phyloP scores from a whole-genome alignment of 2,113 vertebrate genomes.

The Apodemus speciosus region DNA sequence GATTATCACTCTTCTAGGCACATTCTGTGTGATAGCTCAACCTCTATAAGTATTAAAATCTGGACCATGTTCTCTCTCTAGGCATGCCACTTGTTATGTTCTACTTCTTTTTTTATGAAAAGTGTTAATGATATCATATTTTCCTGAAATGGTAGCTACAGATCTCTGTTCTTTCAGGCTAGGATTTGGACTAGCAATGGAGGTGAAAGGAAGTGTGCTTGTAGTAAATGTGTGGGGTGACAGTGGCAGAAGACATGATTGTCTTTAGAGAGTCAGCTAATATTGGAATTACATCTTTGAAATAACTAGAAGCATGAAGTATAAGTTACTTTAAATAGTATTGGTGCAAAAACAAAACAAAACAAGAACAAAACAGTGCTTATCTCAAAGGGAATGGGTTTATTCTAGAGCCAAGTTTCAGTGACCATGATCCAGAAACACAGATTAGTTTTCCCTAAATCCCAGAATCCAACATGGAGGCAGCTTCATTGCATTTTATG shows the following conservation, averaged over 20 bases:
- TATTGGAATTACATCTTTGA: neutral
- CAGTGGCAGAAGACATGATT: no score
- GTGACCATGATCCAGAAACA: neutral
- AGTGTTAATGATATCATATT: neutral
- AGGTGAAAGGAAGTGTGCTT: neutral
- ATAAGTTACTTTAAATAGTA: neutral
- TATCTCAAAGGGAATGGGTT: neutral
- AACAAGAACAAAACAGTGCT: neutral
- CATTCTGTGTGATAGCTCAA: neutral
- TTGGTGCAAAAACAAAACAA: neutral
- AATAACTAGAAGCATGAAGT: neutral
- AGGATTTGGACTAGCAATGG: neutral
- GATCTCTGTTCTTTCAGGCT: neutral
- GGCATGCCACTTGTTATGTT: neutral
- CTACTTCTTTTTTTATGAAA: neutral
- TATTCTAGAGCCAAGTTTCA: neutral
- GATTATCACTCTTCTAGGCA: neutral
- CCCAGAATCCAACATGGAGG: neutral
- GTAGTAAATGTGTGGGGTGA: no score
- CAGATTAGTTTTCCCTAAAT: neutral
- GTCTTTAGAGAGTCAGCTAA: neutral
- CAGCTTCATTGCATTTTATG: no score
- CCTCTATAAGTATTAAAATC: neutral
- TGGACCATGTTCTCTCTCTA: neutral
- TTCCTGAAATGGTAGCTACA: accelerated